Base-by-base conservation (phyloP, 2,888 invertebrate genomes). In the Drosophila hawaiiensis region DNA sequence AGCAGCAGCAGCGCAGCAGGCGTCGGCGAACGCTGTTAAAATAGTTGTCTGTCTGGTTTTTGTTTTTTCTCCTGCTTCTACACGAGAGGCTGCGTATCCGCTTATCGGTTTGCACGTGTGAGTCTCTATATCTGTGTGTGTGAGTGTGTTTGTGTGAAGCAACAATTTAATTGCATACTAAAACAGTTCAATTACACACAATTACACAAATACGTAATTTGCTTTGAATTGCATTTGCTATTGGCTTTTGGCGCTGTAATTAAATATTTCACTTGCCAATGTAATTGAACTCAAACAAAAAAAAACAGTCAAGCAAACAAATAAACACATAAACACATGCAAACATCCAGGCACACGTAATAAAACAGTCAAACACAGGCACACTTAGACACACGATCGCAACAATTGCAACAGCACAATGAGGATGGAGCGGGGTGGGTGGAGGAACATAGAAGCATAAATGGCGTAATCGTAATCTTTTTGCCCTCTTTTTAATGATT, bases 401-500 rank as follows among this genome's bases (percentile, higher is more conserved):
- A 72, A 53, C 68, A 67, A 68, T 64, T 69, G 65, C 60, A 69
- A 50, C 58, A 68, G 29, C 16, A 41, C 37, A 64, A n/a, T 29
- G 28, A 49, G 22, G 29, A 33, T 29, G 22, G 52, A 47, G 49
- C 19, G 10, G 22, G 37, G 29, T 16, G 35, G 12, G 22, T 19
- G 33, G 22, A 22, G 39, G 10, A 56, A 49, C 10, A 56, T 61
- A 43, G 64, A 29, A 49, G 58, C 63, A 50, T 68, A 76, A 69
- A 76, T 83, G 81, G 77, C 81, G 83, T 83, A 82, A 91, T 87
- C 76, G 90, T 86, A 86, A 86, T 89, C 87, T 86, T 86, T 90
- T 76, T 89, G 91, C 80, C 86, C 91, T 72, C 76, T 79, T 76
- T 86, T 86, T 75, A 91, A 86, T 91, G 84, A 89, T 89, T 86